Conservation (phyloP, 2,888 invertebrate genomes). For the Stenoptilia bipunctidactyla region DNA sequence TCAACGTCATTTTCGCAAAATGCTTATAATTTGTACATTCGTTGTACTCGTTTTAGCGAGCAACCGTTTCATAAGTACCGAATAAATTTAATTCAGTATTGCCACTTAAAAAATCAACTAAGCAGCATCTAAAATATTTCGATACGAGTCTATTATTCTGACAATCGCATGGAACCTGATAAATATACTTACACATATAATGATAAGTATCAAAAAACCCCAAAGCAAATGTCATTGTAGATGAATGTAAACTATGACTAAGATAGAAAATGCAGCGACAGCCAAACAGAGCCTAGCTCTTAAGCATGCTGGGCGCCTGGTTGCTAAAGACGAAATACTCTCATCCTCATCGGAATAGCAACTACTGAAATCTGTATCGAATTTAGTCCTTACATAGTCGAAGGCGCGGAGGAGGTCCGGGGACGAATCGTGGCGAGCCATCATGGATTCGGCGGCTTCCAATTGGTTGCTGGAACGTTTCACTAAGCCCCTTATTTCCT, state of each 20-base stretch:
- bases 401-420: slow-evolving; percentile 59
- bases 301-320: slow-evolving; percentile 42
- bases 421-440: slow-evolving; percentile 58
- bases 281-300: slow-evolving; percentile 56
- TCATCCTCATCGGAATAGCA: slow-evolving; percentile 33
- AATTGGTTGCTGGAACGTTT: slow-evolving; percentile 75
- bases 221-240: slow-evolving; percentile 59
- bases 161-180: slow-evolving; percentile 50
- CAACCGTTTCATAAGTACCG: not conserved
- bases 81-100: too few relatives aligned
- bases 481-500: slow-evolving; percentile 74
- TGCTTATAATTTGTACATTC: slow-evolving; percentile 44
- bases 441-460: slow-evolving; percentile 70
- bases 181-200: slow-evolving; percentile 52
- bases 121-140: too few relatives aligned
- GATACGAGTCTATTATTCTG: slow-evolving; percentile 23
- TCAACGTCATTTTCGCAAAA: slow-evolving; percentile 21
- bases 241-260: slow-evolving; percentile 63
- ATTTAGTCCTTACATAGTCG: slow-evolving; percentile 63
- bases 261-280: slow-evolving; percentile 58
- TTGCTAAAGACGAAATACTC: slow-evolving; percentile 24
- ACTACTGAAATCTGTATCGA: slow-evolving; percentile 53
- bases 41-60: slow-evolving; percentile 19
- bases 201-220: slow-evolving; percentile 56
- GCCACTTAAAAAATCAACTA: too few relatives aligned